Conservation (phyloP, 2,888 invertebrate species). For the Catocala fraxini region DNA sequence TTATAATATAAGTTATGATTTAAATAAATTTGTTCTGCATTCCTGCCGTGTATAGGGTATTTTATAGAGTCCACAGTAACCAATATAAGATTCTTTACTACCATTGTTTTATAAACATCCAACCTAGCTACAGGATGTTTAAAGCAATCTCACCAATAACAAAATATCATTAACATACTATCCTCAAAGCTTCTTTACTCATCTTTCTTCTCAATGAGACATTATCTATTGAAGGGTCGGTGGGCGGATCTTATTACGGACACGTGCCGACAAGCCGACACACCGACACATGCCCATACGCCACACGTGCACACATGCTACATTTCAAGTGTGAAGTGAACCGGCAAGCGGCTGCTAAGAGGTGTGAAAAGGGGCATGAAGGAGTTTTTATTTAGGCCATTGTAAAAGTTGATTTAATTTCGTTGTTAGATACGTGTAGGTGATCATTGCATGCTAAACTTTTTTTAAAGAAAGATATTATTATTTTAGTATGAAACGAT, state of each 20-base stretch:
- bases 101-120: too few relatives aligned
- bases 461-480: too few relatives aligned
- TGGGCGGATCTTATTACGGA: slow-evolving; percentile 37
- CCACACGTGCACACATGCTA: slow-evolving; percentile 1
- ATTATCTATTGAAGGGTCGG: slow-evolving; percentile 35
- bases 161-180: too few relatives aligned
- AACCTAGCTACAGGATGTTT: too few relatives aligned
- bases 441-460: not conserved
- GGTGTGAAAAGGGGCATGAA: slow-evolving; percentile 11
- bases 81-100: too few relatives aligned
- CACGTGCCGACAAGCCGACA: slow-evolving; percentile 32
- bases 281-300: slow-evolving; percentile 21
- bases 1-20: too few relatives aligned
- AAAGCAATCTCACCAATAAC: too few relatives aligned
- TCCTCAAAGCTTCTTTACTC: not conserved
- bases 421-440: not conserved
- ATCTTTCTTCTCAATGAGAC: slow-evolving; percentile 30
- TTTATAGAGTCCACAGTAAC: too few relatives aligned
- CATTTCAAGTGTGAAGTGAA: slow-evolving; percentile 11
- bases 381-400: not conserved
- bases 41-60: too few relatives aligned
- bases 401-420: not conserved
- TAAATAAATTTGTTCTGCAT: too few relatives aligned
- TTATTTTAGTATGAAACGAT: too few relatives aligned
- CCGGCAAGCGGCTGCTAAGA: not conserved